These are phyloP conservation scores for Podocnemis expansa DNA, from an alignment of 2,113 vertebrate species.

Conservation along the genomic window DNA sequence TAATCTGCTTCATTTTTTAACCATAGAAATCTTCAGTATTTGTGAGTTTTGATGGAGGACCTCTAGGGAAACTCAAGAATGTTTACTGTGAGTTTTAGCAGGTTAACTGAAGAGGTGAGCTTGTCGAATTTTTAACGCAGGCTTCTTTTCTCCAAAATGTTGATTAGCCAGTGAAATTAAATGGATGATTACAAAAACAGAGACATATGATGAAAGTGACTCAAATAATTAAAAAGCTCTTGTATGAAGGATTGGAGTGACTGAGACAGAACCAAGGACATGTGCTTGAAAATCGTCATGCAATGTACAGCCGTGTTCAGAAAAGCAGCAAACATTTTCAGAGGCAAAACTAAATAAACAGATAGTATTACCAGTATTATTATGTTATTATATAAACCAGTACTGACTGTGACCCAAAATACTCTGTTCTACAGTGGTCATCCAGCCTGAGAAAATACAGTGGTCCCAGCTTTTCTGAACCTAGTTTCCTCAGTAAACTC, in stretches of 20 bases:
- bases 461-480: neutral
- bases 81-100: slow-evolving; percentile 44
- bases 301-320: neutral
- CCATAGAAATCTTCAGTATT: neutral
- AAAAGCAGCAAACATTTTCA: neutral
- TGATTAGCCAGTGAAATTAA: slow-evolving; percentile 57
- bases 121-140: slow-evolving; percentile 35
- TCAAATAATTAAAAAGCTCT: slow-evolving; percentile 27
- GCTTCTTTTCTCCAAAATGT: slow-evolving; percentile 52
- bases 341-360: neutral
- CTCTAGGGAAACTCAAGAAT: slow-evolving; percentile 6
- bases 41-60: neutral
- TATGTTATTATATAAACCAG: neutral
- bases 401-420: neutral
- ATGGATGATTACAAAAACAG: slow-evolving; percentile 48
- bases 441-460: neutral
- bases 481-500: slow-evolving; percentile 16
- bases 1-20: slow-evolving; percentile 3
- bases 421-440: neutral
- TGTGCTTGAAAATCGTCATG: neutral
- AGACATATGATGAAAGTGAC: slow-evolving; percentile 43
- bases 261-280: neutral
- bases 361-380: neutral
- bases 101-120: slow-evolving; percentile 32
- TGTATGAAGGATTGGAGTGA: slow-evolving; percentile 36